Evolutionary conservation across 2,888 invertebrate genomes (phyloP).

Genomic region (Limnephilus marmoratus): DNA sequence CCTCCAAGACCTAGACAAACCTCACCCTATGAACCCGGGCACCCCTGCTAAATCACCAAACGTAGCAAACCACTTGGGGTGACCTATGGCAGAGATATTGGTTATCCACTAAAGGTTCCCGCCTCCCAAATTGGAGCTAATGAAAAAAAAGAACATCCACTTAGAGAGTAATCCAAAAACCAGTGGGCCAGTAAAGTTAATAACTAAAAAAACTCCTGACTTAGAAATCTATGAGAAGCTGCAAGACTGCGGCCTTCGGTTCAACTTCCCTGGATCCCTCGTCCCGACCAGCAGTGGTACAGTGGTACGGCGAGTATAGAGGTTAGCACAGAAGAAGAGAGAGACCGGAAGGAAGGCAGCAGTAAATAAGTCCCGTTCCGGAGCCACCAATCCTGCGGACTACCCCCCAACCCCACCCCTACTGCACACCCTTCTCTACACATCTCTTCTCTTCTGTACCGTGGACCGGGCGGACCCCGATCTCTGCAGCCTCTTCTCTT

Average conservation of each 20-base stretch:
- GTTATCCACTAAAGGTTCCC: too few relatives aligned
- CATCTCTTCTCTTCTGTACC: neutral
- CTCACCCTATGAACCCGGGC: too few relatives aligned
- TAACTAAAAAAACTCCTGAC: too few relatives aligned
- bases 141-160: too few relatives aligned
- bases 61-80: too few relatives aligned
- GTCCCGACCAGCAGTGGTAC: conserved; percentile 27
- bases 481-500: neutral
- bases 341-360: conserved; percentile 64
- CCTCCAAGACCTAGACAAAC: too few relatives aligned
- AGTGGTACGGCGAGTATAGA: conserved; percentile 13
- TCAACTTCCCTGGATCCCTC: neutral
- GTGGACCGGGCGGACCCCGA: neutral
- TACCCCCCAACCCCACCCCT: conserved; percentile 27
- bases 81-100: too few relatives aligned
- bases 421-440: neutral
- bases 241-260: neutral
- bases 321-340: conserved; percentile 39
- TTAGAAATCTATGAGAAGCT: too few relatives aligned
- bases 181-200: too few relatives aligned
- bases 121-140: too few relatives aligned
- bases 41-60: too few relatives aligned
- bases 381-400: conserved; percentile 62
- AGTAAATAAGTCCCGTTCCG: conserved; percentile 65
- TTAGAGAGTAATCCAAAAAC: too few relatives aligned